Evolutionary conservation across 2,113 vertebrate species (phyloP).

Genomic region (Aix galericulata): DNA sequence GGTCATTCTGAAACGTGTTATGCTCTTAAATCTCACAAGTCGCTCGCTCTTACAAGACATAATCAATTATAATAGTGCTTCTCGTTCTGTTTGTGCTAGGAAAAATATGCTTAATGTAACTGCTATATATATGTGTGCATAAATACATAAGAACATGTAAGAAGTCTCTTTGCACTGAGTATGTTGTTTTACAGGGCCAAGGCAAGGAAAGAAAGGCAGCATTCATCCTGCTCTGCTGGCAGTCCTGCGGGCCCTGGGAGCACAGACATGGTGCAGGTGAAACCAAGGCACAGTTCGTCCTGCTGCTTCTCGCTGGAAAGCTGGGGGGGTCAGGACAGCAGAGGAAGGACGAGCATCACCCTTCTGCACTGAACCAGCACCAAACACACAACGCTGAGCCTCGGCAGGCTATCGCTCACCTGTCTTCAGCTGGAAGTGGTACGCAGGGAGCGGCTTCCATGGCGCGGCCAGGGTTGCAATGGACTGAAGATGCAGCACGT

Average conservation of each 20-base stretch:
- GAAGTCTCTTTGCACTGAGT: neutral
- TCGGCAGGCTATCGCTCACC: conserved; percentile 74
- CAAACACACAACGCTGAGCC: accelerated
- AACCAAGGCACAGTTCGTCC: neutral
- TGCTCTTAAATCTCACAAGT: neutral
- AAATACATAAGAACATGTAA: neutral
- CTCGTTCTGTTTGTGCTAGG: neutral
- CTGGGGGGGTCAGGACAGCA: neutral
- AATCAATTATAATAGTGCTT: neutral
- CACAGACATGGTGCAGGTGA: accelerated
- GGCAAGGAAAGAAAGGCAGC: neutral
- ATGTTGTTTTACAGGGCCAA: neutral
- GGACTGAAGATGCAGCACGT: conserved; percentile 87
- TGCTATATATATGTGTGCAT: neutral
- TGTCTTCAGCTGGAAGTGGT: conserved; percentile 91
- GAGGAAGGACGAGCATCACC: neutral
- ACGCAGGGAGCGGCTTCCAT: conserved; percentile 85
- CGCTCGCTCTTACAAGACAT: neutral
- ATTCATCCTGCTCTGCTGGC: neutral
- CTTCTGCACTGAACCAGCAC: accelerated
- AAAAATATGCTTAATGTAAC: neutral
- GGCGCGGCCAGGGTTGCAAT: conserved; percentile 84
- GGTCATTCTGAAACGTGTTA: neutral
- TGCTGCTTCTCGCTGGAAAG: neutral
- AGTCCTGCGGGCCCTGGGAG: neutral